These are phyloP conservation scores for Struthidea cinerea DNA, from an alignment of 2,113 vertebrate species.

Conservation along the genomic window DNA sequence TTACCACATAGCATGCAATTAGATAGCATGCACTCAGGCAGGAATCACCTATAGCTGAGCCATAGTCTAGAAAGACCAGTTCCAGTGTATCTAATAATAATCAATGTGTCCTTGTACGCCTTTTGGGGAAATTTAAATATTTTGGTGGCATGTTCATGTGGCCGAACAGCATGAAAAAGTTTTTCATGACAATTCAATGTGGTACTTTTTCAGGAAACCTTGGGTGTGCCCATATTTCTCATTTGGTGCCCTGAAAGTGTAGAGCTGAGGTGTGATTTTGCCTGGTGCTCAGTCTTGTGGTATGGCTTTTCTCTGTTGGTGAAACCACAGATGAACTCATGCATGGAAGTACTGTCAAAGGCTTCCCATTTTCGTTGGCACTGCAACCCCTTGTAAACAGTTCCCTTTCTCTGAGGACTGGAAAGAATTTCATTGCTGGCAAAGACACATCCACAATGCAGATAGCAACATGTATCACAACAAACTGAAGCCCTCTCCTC, in stretches of 20 bases:
- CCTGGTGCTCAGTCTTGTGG: not conserved
- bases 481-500: not conserved
- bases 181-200: not conserved
- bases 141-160: not conserved
- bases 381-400: not conserved
- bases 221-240: not conserved
- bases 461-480: not conserved
- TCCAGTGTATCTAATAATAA: not conserved
- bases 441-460: not conserved
- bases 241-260: not conserved
- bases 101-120: not conserved
- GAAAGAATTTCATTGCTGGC: not conserved
- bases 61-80: not conserved
- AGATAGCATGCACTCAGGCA: not conserved
- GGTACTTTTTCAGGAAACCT: not conserved
- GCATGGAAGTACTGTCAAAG: rapidly evolving
- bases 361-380: not conserved
- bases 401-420: not conserved
- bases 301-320: not conserved
- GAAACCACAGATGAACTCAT: not conserved
- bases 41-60: not conserved
- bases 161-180: not conserved
- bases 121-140: not conserved
- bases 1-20: not conserved
- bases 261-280: not conserved